Percentiles rank a stretch among this genome's conserved stretches.
Evolutionary conservation across 2,888 invertebrate species (phyloP).

Genomic region (Ischnura elegans): DNA sequence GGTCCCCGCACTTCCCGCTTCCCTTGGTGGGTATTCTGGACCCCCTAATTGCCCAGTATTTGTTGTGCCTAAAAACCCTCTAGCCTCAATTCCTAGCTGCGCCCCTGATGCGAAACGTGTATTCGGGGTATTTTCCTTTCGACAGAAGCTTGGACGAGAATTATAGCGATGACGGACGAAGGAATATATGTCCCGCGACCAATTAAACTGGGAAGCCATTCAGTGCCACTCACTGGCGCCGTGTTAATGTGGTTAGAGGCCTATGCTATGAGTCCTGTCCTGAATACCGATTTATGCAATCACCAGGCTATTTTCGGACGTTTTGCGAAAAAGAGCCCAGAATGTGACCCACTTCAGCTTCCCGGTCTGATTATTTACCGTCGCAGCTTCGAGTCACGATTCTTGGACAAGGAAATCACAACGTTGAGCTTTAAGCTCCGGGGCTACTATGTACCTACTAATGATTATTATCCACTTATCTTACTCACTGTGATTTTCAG

Average conservation of each 20-base stretch:
- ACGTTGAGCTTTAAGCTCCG: background rate
- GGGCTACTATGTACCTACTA: background rate
- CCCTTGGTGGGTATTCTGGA: too few relatives aligned
- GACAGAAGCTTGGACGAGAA: too few relatives aligned
- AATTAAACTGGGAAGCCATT: background rate
- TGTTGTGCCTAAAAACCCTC: too few relatives aligned
- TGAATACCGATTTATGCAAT: slow-evolving; percentile 15
- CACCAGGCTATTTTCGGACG: background rate
- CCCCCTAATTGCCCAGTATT: too few relatives aligned
- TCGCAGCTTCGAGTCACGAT: background rate
- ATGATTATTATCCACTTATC: slow-evolving; percentile 14
- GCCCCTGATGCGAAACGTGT: too few relatives aligned
- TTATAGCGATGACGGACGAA: background rate
- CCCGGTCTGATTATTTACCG: background rate
- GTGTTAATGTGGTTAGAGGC: background rate
- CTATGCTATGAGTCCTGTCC: background rate
- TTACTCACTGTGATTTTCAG: background rate
- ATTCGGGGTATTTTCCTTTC: too few relatives aligned
- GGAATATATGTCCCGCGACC: background rate
- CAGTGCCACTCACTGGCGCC: background rate
- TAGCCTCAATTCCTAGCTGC: too few relatives aligned
- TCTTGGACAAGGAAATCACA: background rate
- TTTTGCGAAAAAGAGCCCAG: background rate
- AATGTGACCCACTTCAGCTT: background rate
- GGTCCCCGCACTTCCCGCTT: too few relatives aligned